Conservation (phyloP, 1,140 invertebrate genomes). For the Teleogryllus occipitalis region DNA sequence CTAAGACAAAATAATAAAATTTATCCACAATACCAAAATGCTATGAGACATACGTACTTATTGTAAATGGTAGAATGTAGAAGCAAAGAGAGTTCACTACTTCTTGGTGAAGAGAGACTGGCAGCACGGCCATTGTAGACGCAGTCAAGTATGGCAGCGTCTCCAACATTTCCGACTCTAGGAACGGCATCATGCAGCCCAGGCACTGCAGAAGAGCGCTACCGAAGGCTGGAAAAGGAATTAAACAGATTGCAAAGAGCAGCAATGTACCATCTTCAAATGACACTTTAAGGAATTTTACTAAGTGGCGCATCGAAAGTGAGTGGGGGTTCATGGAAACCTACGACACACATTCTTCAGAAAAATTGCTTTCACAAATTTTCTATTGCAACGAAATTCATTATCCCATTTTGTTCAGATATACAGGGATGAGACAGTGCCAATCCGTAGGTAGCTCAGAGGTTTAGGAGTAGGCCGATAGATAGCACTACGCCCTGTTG, state of each 20-base stretch:
- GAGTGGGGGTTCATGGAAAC: too few species aligned
- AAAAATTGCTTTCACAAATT: too few species aligned
- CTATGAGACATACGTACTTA: conserved; percentile 60
- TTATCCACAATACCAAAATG: not conserved
- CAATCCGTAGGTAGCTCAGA: too few species aligned
- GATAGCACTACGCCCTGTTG: too few species aligned
- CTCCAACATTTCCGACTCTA: conserved; percentile 93
- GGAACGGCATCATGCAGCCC: conserved; percentile 86
- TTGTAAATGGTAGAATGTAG: conserved; percentile 92
- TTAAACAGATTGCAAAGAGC: not conserved
- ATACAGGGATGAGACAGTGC: too few species aligned
- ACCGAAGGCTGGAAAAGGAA: conserved; percentile 67
- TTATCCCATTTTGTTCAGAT: too few species aligned
- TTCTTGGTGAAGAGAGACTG: conserved; percentile 83
- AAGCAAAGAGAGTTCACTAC: conserved; percentile 93
- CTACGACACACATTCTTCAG: too few species aligned
- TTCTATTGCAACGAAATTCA: too few species aligned
- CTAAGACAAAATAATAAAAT: too few species aligned
- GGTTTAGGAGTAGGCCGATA: too few species aligned
- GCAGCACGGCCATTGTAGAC: conserved; percentile 86
- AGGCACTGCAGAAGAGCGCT: conserved; percentile 82
- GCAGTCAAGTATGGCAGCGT: conserved; percentile 90
- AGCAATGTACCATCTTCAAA: not conserved
- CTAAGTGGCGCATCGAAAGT: too few species aligned
- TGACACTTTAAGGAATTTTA: too few species aligned